A percentile compares a stretch with the other conserved stretches of the same genome.
These are phyloP conservation scores for Eretmocerus hayati DNA, from an alignment of 2,888 invertebrate genomes.

Conservation along the genomic window DNA sequence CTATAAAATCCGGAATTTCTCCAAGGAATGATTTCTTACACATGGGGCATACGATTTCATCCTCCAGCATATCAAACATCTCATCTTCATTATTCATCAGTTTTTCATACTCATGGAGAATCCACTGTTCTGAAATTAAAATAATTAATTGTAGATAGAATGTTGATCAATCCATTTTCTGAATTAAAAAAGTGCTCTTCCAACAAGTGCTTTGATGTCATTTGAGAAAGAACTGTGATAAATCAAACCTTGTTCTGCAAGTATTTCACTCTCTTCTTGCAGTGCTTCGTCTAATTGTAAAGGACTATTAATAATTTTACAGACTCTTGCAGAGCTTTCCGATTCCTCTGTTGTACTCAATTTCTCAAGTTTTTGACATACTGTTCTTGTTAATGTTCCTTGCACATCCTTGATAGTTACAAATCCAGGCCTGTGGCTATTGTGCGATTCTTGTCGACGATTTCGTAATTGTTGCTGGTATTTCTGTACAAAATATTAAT, in stretches of 20 bases:
- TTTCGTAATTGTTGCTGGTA: slow-evolving; percentile 37
- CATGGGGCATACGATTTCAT: slow-evolving; percentile 41
- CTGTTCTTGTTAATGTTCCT: slow-evolving; percentile 32
- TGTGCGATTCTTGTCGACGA: slow-evolving; percentile 35
- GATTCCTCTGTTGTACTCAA: slow-evolving; percentile 25
- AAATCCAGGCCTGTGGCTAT: slow-evolving; percentile 30
- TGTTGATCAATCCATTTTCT: neutral
- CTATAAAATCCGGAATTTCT: slow-evolving; percentile 26
- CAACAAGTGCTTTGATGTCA: too few relatives aligned
- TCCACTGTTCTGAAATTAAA: slow-evolving; percentile 35
- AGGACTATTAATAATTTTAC: slow-evolving; percentile 15
- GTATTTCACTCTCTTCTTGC: slow-evolving; percentile 31
- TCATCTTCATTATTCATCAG: slow-evolving; percentile 35
- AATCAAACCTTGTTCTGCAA: slow-evolving; percentile 34
- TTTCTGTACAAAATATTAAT: slow-evolving; percentile 31
- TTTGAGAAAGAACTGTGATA: slow-evolving; percentile 1
- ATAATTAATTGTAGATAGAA: neutral
- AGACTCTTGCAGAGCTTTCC: slow-evolving; percentile 10
- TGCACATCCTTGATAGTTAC: slow-evolving; percentile 26
- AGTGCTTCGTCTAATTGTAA: slow-evolving; percentile 33
- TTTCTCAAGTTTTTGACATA: slow-evolving; percentile 35
- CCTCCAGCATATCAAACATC: slow-evolving; percentile 30
- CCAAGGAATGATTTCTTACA: slow-evolving; percentile 37
- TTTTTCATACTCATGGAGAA: slow-evolving; percentile 40
- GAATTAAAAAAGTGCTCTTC: too few relatives aligned